Conservation (phyloP, 2,113 vertebrate species). For the Danionella cerebrum region DNA sequence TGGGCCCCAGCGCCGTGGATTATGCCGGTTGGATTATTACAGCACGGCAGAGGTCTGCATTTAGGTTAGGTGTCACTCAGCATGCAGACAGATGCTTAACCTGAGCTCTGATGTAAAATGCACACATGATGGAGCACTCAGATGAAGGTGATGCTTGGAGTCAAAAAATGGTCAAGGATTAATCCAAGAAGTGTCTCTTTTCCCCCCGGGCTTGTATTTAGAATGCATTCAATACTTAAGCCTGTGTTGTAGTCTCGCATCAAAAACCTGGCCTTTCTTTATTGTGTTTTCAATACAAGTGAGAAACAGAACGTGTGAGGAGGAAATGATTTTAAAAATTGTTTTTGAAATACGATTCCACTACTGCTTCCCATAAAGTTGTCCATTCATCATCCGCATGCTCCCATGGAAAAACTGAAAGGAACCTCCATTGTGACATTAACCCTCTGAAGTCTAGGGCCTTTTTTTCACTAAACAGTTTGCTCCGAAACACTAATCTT, state of each 20-base stretch:
- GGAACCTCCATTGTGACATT: constrained; percentile 15
- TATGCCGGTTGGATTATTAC: constrained; percentile 46
- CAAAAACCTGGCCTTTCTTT: no score
- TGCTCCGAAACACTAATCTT: no score
- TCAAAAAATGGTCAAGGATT: background rate
- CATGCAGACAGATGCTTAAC: background rate
- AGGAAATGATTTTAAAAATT: constrained; percentile 14
- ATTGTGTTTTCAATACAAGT: background rate
- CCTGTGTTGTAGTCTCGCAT: background rate
- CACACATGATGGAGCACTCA: background rate
- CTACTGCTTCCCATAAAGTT: no score
- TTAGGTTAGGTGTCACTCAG: constrained; percentile 6
- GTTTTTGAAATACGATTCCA: constrained; percentile 8
- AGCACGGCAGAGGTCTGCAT: constrained; percentile 12
- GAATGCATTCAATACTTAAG: background rate
- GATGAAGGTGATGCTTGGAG: background rate
- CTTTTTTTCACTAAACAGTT: no score
- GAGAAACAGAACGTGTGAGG: background rate
- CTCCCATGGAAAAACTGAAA: background rate
- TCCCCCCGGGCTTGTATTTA: background rate
- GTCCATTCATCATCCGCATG: background rate
- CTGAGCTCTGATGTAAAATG: background rate
- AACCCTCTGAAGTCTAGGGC: no score
- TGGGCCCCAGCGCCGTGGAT: constrained; percentile 38
- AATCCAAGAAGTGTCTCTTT: background rate